phyloP scores from a whole-genome alignment of 2,113 vertebrate species.

The Turdus rufiventris region DNA sequence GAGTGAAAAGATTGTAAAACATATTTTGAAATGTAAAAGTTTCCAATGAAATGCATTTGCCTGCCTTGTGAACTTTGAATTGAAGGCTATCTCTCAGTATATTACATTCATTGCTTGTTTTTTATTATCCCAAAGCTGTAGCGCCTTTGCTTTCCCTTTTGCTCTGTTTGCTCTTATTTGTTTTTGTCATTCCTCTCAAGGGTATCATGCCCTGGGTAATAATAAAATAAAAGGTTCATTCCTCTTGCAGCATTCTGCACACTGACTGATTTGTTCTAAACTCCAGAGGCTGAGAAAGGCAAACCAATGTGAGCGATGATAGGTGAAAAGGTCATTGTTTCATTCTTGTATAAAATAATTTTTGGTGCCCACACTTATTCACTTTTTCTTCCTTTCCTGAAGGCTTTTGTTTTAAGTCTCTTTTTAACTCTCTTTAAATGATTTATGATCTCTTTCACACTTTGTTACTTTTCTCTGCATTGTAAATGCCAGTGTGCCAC shows the following conservation, averaged over 20 bases:
- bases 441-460: conserved; percentile 57
- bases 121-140: background rate
- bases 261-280: conserved; percentile 31
- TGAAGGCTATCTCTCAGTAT: background rate
- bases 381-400: background rate
- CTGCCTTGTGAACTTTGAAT: conserved; percentile 31
- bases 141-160: background rate
- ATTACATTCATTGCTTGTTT: background rate
- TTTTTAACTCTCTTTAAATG: conserved; percentile 59
- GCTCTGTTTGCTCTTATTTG: background rate
- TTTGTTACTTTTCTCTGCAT: conserved; percentile 66
- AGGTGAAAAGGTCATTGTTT: conserved; percentile 64
- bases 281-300: conserved; percentile 42
- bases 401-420: conserved; percentile 59
- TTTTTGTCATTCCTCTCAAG: conserved; percentile 39
- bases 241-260: conserved; percentile 22
- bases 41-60: conserved; percentile 4
- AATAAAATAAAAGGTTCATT: conserved; percentile 64
- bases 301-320: conserved; percentile 58
- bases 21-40: conserved; percentile 29
- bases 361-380: conserved; percentile 5
- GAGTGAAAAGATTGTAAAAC: conserved; percentile 24
- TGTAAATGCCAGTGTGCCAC: conserved; percentile 52
- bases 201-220: conserved; percentile 49
- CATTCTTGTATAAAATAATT: conserved; percentile 58